These are phyloP conservation scores for Limnothrissa miodon DNA, from an alignment of 2,113 vertebrate species.

Conservation along the genomic window DNA sequence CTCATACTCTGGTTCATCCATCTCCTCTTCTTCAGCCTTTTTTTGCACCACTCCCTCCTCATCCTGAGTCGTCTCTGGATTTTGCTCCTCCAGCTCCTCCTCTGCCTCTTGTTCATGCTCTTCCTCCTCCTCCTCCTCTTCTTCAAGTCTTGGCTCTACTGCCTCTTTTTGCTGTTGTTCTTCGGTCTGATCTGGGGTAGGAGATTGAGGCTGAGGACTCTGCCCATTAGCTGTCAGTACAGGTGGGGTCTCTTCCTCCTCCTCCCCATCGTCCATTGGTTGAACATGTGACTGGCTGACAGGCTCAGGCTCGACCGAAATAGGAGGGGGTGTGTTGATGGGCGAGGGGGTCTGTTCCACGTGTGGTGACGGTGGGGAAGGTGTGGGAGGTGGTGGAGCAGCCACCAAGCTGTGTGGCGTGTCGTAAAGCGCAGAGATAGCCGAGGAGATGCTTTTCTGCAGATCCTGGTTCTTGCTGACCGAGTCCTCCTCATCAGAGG, in stretches of 20 bases:
- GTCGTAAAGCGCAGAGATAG: slow-evolving; percentile 89
- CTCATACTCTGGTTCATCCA: slow-evolving; percentile 36
- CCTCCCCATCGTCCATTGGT: slow-evolving; percentile 35
- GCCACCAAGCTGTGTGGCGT: slow-evolving; percentile 73
- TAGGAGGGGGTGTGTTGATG: slow-evolving; percentile 57
- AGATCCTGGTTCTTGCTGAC: slow-evolving; percentile 91
- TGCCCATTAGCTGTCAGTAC: slow-evolving; percentile 22
- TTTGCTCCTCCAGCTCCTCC: slow-evolving; percentile 21
- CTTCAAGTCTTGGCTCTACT: slow-evolving; percentile 22
- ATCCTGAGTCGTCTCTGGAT: slow-evolving; percentile 14
- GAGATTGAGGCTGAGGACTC: slow-evolving; percentile 29
- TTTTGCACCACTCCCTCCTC: slow-evolving; percentile 14
- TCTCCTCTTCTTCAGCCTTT: slow-evolving; percentile 37
- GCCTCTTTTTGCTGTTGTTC: slow-evolving; percentile 6
- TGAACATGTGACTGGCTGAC: slow-evolving; percentile 22
- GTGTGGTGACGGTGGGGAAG: slow-evolving; percentile 51
- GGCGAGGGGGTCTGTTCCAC: slow-evolving; percentile 28
- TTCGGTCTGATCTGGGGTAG: neutral
- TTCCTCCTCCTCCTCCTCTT: slow-evolving; percentile 23
- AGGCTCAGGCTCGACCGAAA: slow-evolving; percentile 42
- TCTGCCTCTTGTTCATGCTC: slow-evolving; percentile 31
- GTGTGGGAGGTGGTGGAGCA: slow-evolving; percentile 55
- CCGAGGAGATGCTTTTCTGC: slow-evolving; percentile 90
- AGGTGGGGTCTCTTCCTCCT: slow-evolving; percentile 32
- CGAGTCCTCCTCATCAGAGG: slow-evolving; percentile 87